Evolutionary conservation across 2,797 vertebrate genomes (phyloP).

Genomic region (Mus minutoides): DNA sequence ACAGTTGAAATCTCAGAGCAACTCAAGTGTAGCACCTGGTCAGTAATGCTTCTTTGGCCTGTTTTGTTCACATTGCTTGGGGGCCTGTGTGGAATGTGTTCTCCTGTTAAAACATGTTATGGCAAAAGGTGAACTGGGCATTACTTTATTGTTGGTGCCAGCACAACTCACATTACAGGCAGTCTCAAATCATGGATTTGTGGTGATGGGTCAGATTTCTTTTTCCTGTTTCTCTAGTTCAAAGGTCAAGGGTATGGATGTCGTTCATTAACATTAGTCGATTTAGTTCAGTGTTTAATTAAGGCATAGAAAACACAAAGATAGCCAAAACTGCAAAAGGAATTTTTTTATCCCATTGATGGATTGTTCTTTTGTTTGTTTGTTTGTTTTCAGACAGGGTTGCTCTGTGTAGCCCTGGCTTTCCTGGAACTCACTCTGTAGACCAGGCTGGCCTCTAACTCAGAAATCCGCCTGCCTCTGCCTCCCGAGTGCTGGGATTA

Average conservation of each 20-base stretch:
- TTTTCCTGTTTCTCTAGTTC: background rate
- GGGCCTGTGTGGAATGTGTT: slow-evolving; percentile 56
- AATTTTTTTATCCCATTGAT: background rate
- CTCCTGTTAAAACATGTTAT: slow-evolving; percentile 10
- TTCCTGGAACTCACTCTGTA: too few species aligned
- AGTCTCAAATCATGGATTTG: background rate
- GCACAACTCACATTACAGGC: background rate
- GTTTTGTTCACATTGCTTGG: slow-evolving; percentile 61
- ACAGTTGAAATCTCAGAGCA: slow-evolving; percentile 91
- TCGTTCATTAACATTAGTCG: background rate
- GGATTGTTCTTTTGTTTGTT: too few species aligned
- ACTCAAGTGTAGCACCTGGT: slow-evolving; percentile 92
- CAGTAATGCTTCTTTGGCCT: slow-evolving; percentile 81
- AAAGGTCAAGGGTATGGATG: background rate
- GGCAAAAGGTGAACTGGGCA: background rate
- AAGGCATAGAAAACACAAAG: background rate
- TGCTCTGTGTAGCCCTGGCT: too few species aligned
- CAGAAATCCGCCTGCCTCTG: too few species aligned
- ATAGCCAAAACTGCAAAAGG: background rate
- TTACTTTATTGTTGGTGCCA: slow-evolving; percentile 37
- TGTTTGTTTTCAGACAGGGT: too few species aligned
- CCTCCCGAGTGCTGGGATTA: too few species aligned
- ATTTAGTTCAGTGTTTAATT: background rate
- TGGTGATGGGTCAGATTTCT: slow-evolving; percentile 2
- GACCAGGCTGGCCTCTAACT: too few species aligned